Evolutionary conservation across 2,797 vertebrate species (phyloP).

Genomic region (Myiothlypis coronata): DNA sequence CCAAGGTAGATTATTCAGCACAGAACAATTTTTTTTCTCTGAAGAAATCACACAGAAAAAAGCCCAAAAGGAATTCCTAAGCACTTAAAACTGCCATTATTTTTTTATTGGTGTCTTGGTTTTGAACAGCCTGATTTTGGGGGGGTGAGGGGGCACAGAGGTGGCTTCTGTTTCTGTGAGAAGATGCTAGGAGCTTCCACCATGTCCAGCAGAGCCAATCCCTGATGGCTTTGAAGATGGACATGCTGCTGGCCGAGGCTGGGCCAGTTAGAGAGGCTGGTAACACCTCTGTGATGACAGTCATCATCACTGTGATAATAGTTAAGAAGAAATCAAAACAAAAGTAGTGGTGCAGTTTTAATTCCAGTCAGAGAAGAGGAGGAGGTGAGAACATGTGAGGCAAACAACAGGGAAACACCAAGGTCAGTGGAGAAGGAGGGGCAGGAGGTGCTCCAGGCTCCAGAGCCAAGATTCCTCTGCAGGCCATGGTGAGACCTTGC

Average conservation of each 20-base stretch:
- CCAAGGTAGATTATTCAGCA: background rate
- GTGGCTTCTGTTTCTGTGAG: too few species aligned
- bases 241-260: background rate
- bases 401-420: background rate
- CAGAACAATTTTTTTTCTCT: background rate
- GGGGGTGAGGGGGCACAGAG: background rate
- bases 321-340: background rate
- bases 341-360: background rate
- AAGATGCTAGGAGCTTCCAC: background rate
- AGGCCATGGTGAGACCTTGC: rapidly evolving
- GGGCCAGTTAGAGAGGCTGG: background rate
- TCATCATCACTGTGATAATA: too few species aligned
- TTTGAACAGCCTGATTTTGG: background rate
- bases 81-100: background rate
- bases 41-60: background rate
- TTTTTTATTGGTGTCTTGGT: background rate
- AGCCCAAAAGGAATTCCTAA: background rate
- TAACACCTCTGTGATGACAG: background rate
- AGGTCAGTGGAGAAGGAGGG: background rate
- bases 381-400: background rate
- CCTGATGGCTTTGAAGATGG: background rate
- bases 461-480: rapidly evolving
- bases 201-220: background rate
- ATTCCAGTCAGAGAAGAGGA: background rate
- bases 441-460: background rate